Conservation (phyloP, 1,140 invertebrate species). For the Drosophila obscura region DNA sequence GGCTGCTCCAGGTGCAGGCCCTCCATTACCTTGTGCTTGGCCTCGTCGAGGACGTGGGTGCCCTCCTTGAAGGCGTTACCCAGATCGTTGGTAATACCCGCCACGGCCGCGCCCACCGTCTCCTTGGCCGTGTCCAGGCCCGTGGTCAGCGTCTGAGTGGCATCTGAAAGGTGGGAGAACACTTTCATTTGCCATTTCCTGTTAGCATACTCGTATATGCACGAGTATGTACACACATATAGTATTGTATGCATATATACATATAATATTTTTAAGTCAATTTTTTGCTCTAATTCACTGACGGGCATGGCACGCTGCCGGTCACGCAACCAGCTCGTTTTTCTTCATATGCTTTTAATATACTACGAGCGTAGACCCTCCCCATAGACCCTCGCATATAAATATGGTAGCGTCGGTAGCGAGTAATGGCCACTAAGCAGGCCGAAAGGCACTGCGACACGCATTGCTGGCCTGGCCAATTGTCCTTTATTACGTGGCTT, state of each 20-base stretch:
- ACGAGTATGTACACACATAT: background rate
- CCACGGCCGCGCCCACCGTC: conserved; percentile 68
- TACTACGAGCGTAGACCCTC: background rate
- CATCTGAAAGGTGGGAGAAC: conserved; percentile 47
- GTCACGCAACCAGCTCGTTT: conserved; percentile 75
- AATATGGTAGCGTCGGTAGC: conserved; percentile 7
- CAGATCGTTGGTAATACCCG: conserved; percentile 75
- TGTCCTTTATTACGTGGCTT: conserved; percentile 64
- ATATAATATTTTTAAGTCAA: conserved; percentile 46
- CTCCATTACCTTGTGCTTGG: conserved; percentile 74
- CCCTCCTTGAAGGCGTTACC: conserved; percentile 75
- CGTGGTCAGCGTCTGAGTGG: conserved; percentile 52
- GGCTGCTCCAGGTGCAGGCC: conserved; percentile 57
- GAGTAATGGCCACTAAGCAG: conserved; percentile 29
- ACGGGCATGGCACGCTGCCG: conserved; percentile 53
- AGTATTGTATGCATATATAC: conserved; percentile 12
- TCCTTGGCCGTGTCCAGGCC: conserved; percentile 75
- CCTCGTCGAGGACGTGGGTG: conserved; percentile 61
- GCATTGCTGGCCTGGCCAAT: conserved; percentile 43
- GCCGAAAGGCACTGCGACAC: conserved; percentile 45
- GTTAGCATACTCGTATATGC: background rate
- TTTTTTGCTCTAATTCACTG: conserved; percentile 69
- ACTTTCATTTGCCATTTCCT: conserved; percentile 29
- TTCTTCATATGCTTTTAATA: conserved; percentile 76
- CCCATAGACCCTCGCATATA: no score